Conservation (phyloP, 2,797 vertebrate genomes). For the Bucorvus abyssinicus region DNA sequence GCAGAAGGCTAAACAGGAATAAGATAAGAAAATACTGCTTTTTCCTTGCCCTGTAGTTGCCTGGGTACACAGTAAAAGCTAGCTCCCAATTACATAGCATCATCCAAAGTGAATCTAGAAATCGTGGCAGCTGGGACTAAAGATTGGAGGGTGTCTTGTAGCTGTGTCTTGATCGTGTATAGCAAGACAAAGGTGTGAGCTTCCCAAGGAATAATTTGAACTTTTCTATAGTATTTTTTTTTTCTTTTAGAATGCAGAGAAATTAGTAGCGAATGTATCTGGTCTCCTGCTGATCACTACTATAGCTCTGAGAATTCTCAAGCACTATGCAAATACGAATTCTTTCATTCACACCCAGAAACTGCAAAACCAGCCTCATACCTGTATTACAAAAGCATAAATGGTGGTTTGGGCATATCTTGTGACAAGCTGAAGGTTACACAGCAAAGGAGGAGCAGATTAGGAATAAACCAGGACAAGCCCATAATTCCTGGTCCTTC, state of each 20-base stretch:
- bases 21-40: rapidly evolving
- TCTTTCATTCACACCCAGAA: neutral
- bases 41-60: neutral
- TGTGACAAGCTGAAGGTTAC: constrained; percentile 26
- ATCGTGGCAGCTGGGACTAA: neutral
- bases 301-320: neutral
- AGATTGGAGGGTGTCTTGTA: neutral
- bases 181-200: neutral
- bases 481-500: constrained; percentile 42
- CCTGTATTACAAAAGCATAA: neutral
- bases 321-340: neutral
- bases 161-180: neutral
- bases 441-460: neutral
- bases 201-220: neutral
- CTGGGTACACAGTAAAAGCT: neutral
- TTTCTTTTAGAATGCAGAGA: neutral
- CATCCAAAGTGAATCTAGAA: neutral
- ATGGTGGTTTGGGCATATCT: neutral
- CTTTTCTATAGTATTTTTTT: neutral
- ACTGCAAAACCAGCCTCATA: neutral
- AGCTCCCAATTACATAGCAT: neutral
- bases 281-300: neutral
- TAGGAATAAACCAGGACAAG: constrained; percentile 53
- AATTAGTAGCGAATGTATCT: neutral
- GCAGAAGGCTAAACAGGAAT: neutral